phyloP scores from a whole-genome alignment of 1,140 invertebrate species.

The Marisa cornuarietis region DNA sequence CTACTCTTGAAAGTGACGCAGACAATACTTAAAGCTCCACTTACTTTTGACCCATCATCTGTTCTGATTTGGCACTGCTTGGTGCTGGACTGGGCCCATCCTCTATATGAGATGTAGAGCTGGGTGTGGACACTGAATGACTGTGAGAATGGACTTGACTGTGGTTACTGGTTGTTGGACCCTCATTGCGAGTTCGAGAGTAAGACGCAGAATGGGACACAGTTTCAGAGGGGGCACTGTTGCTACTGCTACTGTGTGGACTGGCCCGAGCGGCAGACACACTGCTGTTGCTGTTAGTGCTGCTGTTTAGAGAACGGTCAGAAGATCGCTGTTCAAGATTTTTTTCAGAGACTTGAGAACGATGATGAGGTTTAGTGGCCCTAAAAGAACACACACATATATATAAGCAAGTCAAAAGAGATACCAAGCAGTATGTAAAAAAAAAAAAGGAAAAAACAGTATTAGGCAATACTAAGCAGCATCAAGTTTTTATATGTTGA shows the following conservation, averaged over 20 bases:
- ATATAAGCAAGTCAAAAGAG: too few species aligned
- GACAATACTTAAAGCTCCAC: too few species aligned
- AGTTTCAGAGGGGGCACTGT: background rate
- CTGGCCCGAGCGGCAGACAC: conserved; percentile 24
- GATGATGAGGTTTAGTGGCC: conserved; percentile 19
- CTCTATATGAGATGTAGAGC: too few species aligned
- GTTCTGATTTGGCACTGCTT: too few species aligned
- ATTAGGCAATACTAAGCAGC: too few species aligned
- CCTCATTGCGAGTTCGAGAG: conserved; percentile 14
- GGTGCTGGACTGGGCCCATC: too few species aligned
- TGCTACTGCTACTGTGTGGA: conserved; percentile 20
- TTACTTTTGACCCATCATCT: too few species aligned
- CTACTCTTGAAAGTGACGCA: too few species aligned
- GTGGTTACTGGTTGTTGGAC: background rate
- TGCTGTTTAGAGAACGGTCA: conserved; percentile 35
- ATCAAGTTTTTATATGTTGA: too few species aligned
- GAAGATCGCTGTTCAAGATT: conserved; percentile 20
- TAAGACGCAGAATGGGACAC: conserved; percentile 1
- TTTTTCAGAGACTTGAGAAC: conserved; percentile 31
- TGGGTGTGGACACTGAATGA: background rate
- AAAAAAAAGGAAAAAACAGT: too few species aligned
- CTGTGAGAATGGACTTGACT: background rate
- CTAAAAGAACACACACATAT: background rate
- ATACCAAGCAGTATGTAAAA: too few species aligned
- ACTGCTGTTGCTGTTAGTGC: conserved; percentile 34